Evolutionary conservation across 2,797 vertebrate species (phyloP).

Genomic region (Artibeus jamaicensis): DNA sequence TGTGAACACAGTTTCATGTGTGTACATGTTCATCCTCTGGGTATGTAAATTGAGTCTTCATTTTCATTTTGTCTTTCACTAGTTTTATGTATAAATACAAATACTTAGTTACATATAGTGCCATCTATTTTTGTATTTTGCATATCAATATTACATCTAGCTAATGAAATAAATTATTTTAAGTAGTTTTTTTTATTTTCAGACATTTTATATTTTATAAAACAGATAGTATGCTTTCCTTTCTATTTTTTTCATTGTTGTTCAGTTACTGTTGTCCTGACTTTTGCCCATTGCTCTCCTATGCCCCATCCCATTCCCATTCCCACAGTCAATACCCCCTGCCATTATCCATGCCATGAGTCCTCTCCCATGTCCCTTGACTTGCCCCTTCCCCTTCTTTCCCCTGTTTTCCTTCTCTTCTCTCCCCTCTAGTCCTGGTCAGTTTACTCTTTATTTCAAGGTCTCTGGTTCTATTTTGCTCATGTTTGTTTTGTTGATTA

Average conservation of each 20-base stretch:
- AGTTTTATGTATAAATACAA: neutral
- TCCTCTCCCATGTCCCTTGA: no score
- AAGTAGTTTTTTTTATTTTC: neutral
- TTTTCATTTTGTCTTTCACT: neutral
- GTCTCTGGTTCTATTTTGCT: no score
- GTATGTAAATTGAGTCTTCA: neutral
- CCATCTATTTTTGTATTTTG: neutral
- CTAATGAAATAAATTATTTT: neutral
- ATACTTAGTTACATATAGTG: neutral
- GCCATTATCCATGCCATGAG: no score
- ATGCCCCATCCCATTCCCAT: no score
- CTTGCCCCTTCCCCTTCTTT: no score
- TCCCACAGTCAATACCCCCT: no score
- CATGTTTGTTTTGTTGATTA: no score
- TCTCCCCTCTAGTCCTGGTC: no score
- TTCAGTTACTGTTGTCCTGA: no score
- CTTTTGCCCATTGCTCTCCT: no score
- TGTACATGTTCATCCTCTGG: neutral
- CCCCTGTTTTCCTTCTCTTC: no score
- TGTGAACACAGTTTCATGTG: neutral
- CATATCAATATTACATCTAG: neutral
- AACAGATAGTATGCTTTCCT: neutral
- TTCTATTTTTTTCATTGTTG: neutral
- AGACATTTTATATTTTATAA: neutral
- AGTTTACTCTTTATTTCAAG: no score